Evolutionary conservation across 2,888 invertebrate genomes (phyloP).

Genomic region (Coronaproctus castanopsis): DNA sequence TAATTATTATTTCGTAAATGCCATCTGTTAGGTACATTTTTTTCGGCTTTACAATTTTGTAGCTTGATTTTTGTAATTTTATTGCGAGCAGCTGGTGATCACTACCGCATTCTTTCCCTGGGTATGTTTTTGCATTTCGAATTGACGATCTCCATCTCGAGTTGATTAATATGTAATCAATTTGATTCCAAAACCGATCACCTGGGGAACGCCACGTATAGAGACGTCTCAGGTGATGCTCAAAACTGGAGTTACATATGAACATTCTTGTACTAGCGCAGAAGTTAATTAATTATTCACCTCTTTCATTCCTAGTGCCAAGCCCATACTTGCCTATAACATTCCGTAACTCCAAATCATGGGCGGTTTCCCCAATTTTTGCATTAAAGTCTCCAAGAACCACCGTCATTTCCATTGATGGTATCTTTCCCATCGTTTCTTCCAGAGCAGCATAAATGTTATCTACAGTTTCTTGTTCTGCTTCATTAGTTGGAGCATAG

Average conservation of each 20-base stretch:
- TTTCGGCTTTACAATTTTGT: too few species aligned
- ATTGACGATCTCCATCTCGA: too few species aligned
- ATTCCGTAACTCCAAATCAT: not conserved
- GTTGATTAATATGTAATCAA: too few species aligned
- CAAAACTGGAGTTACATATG: not conserved
- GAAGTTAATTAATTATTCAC: not conserved
- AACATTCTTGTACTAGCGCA: not conserved
- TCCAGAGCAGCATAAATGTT: not conserved
- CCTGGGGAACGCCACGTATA: not conserved
- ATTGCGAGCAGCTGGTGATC: too few species aligned
- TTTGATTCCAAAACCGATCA: not conserved
- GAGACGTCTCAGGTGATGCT: not conserved
- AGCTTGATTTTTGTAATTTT: too few species aligned
- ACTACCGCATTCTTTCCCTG: too few species aligned
- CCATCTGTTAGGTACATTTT: too few species aligned
- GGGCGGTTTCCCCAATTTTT: not conserved
- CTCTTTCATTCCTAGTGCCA: not conserved
- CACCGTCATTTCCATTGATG: not conserved
- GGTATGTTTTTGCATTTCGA: too few species aligned
- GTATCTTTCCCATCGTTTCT: not conserved
- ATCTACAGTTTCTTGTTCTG: not conserved
- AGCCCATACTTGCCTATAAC: not conserved
- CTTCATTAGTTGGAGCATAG: not conserved
- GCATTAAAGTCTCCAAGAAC: not conserved
- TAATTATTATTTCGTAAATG: too few species aligned